A percentile compares a stretch with the other conserved stretches of the same genome.
phyloP scores from a whole-genome alignment of 2,113 vertebrate species.

The Acanthochromis polyacanthus region DNA sequence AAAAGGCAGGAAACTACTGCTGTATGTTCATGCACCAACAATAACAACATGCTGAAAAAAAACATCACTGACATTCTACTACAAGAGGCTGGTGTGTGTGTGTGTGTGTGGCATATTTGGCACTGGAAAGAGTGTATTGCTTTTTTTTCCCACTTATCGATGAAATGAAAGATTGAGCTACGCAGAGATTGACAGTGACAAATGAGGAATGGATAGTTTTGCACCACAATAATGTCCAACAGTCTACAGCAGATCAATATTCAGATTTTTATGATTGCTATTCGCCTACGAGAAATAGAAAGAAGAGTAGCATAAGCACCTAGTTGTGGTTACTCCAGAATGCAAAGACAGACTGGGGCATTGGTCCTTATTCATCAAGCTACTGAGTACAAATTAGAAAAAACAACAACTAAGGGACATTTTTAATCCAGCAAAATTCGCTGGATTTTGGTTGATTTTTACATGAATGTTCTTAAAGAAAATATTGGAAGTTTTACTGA shows the following conservation, averaged over 20 bases:
- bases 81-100: slow-evolving; percentile 35
- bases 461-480: no score
- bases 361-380: slow-evolving; percentile 28
- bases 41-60: slow-evolving; percentile 61
- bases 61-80: slow-evolving; percentile 40
- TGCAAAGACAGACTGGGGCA: not conserved
- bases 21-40: slow-evolving; percentile 61
- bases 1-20: slow-evolving; percentile 28
- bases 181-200: slow-evolving; percentile 2
- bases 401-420: not conserved
- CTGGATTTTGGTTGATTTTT: no score
- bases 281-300: not conserved
- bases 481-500: no score
- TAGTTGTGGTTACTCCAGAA: not conserved
- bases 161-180: slow-evolving; percentile 12
- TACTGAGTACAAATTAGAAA: slow-evolving; percentile 1
- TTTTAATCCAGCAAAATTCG: no score
- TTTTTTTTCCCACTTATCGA: slow-evolving; percentile 1
- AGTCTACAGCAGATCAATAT: slow-evolving; percentile 38
- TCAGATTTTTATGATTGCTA: slow-evolving; percentile 32
- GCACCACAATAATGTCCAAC: slow-evolving; percentile 38
- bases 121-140: slow-evolving; percentile 28
- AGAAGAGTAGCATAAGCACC: slow-evolving; percentile 11
- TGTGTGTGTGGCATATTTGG: slow-evolving; percentile 44
- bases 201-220: slow-evolving; percentile 18